A percentile compares a stretch with the other conserved stretches of the same genome.
Conservation (phyloP, 2,797 vertebrate species). For the Hyperoplus immaculatus region DNA sequence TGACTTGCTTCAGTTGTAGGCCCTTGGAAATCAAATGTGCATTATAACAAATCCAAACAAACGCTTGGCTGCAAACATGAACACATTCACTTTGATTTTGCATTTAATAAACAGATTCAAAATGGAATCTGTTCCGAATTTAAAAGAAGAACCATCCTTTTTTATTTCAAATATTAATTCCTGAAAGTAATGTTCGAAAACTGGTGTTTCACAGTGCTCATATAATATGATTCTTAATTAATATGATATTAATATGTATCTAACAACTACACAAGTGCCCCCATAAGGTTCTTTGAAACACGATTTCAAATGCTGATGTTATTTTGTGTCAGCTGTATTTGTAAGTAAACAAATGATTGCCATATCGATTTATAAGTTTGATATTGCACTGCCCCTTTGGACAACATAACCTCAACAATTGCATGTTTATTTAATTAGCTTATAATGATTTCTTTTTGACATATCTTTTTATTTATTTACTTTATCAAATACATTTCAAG, state of each 20-base stretch:
- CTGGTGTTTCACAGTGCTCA: background rate
- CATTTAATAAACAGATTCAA: background rate
- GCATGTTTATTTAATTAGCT: background rate
- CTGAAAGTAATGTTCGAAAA: background rate
- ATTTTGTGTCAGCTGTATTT: background rate
- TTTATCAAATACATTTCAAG: background rate
- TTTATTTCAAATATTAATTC: background rate
- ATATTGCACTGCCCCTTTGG: background rate
- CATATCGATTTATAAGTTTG: background rate
- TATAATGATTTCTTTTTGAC: background rate
- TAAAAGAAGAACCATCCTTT: background rate
- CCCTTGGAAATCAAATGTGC: slow-evolving; percentile 6
- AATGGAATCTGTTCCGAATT: background rate
- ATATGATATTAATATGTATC: too few relatives aligned
- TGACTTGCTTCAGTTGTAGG: slow-evolving; percentile 6
- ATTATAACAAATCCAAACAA: slow-evolving; percentile 20
- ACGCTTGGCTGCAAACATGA: slow-evolving; percentile 17
- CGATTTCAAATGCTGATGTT: background rate
- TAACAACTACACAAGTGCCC: too few relatives aligned
- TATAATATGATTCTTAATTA: background rate
- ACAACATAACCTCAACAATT: background rate
- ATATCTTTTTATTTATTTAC: background rate
- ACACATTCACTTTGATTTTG: background rate
- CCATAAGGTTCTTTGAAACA: background rate
- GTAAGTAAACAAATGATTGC: background rate